Evolutionary conservation across 2,888 invertebrate species (phyloP), one percentile per base, ranked within the genome.

Genomic region (Myopa tessellatipennis): DNA sequence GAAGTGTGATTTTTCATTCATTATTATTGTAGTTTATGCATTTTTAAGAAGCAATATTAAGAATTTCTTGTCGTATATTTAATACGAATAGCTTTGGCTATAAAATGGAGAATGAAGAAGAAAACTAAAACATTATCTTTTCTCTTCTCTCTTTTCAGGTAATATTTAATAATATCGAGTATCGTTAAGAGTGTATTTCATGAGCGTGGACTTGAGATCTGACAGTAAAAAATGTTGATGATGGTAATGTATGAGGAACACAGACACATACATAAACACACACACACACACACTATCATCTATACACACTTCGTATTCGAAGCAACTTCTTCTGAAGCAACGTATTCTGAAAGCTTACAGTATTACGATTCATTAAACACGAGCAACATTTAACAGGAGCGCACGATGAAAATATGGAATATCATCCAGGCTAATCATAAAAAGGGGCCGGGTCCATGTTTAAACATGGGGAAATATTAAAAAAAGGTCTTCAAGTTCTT

Each of bases 121-220:
- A 67, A 67, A 67, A 16, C 18, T 18, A 68, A 45, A 40, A 68
- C 38, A 6, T 18, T n/a, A 45, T 26, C 16, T 68, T 50, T 68
- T 16, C 10, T 26, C 50, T 69, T 45, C 50, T 69, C 14, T 69
- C 69, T 52, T 69, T 69, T 14, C 50, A 69, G 69, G 69, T 69
- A 69, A 69, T 52, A 45, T 50, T 18, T 8, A 16, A 45, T 4
- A 69, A 8, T 10, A 52, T 3, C 14, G 14, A 63, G 12, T 34
- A 34, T 26, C 45, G 45, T 10, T 8, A 6, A 45, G 10, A 45
- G 10, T 45, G 7, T 45, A 45, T 45, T 45, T 45, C 3, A 45
- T 10, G 45, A 45, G 7, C 45, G 14, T 12, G 34, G 14, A 52
- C 10, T 6, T 26, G 50, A 52, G 45, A n/a, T 5, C 10, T 26